These are phyloP conservation scores for Takifugu bimaculatus DNA, from an alignment of 2,113 vertebrate genomes.

Conservation along the genomic window DNA sequence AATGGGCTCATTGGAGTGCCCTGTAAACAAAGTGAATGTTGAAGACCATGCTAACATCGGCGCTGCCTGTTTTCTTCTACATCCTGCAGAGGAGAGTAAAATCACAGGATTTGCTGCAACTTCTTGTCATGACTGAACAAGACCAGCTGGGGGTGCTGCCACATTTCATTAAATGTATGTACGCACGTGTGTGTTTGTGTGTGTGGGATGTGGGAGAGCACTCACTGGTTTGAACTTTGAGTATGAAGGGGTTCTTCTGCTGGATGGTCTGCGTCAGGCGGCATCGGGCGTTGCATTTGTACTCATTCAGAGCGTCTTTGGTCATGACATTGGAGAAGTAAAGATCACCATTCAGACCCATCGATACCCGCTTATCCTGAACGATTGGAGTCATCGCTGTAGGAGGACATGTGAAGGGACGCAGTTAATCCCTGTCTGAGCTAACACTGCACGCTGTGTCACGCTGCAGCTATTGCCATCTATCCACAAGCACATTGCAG, in stretches of 20 bases:
- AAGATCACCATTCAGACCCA: conserved; percentile 92
- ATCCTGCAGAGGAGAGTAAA: background rate
- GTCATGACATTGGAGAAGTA: conserved; percentile 94
- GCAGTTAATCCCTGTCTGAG: too few species aligned
- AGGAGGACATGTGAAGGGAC: background rate
- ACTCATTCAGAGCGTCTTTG: conserved; percentile 86
- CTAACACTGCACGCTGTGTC: too few species aligned
- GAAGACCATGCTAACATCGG: too few species aligned
- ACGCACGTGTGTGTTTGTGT: background rate
- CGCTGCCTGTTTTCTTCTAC: background rate
- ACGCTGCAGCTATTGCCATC: too few species aligned
- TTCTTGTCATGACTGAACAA: too few species aligned
- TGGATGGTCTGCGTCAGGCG: conserved; percentile 97
- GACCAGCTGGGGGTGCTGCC: conserved; percentile 8
- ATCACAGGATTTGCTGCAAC: too few species aligned
- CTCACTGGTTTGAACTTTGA: conserved; percentile 94
- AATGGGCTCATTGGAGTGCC: too few species aligned
- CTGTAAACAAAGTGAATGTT: too few species aligned
- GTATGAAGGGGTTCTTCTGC: conserved; percentile 94
- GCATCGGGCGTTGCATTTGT: conserved; percentile 97
- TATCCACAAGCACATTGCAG: too few species aligned
- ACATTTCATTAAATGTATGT: background rate
- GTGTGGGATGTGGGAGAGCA: conserved; percentile 36
- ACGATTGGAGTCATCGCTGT: conserved; percentile 85
- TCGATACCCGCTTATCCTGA: conserved; percentile 90